Base-by-base conservation (phyloP, 1,140 invertebrate genomes). In the Eueides isabella region DNA sequence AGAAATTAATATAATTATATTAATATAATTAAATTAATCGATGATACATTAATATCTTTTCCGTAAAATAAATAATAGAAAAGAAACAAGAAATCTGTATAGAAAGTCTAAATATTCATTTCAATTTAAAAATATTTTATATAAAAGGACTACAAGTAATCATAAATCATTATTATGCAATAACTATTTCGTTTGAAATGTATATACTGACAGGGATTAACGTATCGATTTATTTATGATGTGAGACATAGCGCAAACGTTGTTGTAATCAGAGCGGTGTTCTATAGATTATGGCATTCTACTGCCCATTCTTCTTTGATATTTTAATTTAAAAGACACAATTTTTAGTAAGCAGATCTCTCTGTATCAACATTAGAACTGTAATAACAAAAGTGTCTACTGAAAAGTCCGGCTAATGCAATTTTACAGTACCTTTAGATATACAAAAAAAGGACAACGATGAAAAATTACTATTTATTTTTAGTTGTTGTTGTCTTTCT, bases 281-380 rank as follows among this genome's bases (percentile, higher is more conserved):
- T 55, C 48, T 55, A 55, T 55, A 55, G 26, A 26, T 26, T 55
- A 55, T 26, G 48, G 48, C 48, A 26, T 55, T 55, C 48, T 55
- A 3, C 41, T 55, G 23, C 12, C 35, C 5, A 5, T 38, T 5
- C 12, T 38, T 12, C 11, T n/a, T n/a, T n/a, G n/a, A n/a, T n/a
- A n/a, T n/a, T n/a, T n/a, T n/a, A n/a, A n/a, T n/a, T n/a, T n/a
- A n/a, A n/a, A n/a, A n/a, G n/a, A n/a, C n/a, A n/a, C n/a, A n/a
- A n/a, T n/a, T n/a, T n/a, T n/a, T n/a, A n/a, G n/a, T n/a, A n/a
- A n/a, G n/a, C n/a, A n/a, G n/a, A n/a, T n/a, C n/a, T n/a, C n/a
- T n/a, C n/a, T n/a, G n/a, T n/a, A n/a, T n/a, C n/a, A n/a, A n/a
- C n/a, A n/a, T n/a, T n/a, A n/a, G n/a, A n/a, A n/a, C n/a, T n/a